Percentiles rank a stretch among this genome's conserved stretches.
phyloP scores from a whole-genome alignment of 2,797 vertebrate species.

The Sebastes minor region DNA sequence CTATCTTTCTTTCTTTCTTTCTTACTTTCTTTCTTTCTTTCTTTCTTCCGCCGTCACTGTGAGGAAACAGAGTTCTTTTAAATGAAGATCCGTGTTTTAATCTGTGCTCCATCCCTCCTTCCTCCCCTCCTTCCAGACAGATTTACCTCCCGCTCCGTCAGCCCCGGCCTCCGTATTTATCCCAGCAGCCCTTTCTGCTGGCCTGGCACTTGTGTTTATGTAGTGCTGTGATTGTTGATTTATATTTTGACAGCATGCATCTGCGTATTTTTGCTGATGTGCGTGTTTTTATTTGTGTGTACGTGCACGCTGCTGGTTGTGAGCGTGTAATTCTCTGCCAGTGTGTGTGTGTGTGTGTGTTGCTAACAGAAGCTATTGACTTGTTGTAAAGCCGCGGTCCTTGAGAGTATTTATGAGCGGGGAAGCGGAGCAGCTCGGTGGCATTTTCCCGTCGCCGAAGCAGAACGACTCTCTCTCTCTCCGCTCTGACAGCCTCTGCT shows the following conservation, averaged over 20 bases:
- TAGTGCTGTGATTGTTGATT: conserved; percentile 82
- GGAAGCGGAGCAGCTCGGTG: conserved; percentile 68
- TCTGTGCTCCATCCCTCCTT: conserved; percentile 18
- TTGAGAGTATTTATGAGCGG: conserved; percentile 81
- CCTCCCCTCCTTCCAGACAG: conserved; percentile 25
- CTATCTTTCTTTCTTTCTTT: background rate
- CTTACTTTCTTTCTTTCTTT: background rate
- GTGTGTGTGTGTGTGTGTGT: conserved; percentile 51
- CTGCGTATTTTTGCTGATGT: conserved; percentile 81
- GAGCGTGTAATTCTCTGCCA: conserved; percentile 14
- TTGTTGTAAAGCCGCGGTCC: conserved; percentile 78
- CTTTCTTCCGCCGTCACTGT: background rate
- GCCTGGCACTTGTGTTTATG: conserved; percentile 82
- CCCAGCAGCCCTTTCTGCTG: conserved; percentile 78
- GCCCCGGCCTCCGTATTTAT: conserved; percentile 50
- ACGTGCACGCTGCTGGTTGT: conserved; percentile 1
- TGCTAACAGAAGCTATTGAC: conserved; percentile 78
- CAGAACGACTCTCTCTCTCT: conserved; percentile 65
- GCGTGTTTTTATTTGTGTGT: conserved; percentile 56
- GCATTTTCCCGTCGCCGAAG: conserved; percentile 71
- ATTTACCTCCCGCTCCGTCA: conserved; percentile 61
- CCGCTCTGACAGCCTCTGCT: conserved; percentile 60
- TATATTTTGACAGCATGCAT: conserved; percentile 84
- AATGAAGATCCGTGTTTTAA: conserved; percentile 58
- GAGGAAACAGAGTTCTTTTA: conserved; percentile 36